A percentile compares a stretch with the other conserved stretches of the same genome.
Conservation (phyloP, 2,797 vertebrate species). For the Telmatherina bonti region DNA sequence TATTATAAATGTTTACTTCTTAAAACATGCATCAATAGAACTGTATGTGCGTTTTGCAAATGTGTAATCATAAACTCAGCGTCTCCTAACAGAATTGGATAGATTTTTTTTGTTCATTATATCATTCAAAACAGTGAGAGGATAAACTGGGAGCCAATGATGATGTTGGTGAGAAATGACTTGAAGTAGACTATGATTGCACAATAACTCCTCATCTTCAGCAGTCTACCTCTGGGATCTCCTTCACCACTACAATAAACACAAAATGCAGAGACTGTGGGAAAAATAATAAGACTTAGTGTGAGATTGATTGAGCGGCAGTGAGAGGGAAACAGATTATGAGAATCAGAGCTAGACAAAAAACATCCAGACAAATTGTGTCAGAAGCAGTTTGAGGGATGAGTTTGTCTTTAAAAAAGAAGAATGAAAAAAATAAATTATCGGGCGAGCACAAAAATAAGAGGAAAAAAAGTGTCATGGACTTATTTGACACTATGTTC, state of each 20-base stretch:
- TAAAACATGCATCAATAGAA: background rate
- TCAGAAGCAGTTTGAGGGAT: conserved; percentile 19
- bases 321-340: conserved; percentile 26
- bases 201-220: conserved; percentile 45
- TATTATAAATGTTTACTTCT: background rate
- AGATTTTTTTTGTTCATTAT: conserved; percentile 58
- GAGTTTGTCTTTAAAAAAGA: conserved; percentile 22
- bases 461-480: conserved; percentile 8
- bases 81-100: conserved; percentile 31
- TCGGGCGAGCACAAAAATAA: background rate
- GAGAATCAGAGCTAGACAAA: conserved; percentile 34
- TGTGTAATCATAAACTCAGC: background rate
- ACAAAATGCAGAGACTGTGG: conserved; percentile 27
- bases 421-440: conserved; percentile 6
- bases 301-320: conserved; percentile 47
- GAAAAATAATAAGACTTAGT: conserved; percentile 5
- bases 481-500: conserved; percentile 11
- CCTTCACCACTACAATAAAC: conserved; percentile 22
- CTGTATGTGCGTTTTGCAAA: conserved; percentile 7
- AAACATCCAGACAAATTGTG: conserved; percentile 25
- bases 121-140: conserved; percentile 38
- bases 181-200: conserved; percentile 65
- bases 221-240: conserved; percentile 44
- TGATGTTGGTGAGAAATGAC: conserved; percentile 44
- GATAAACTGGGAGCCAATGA: conserved; percentile 35